Base-by-base conservation (phyloP, 1,140 invertebrate species). In the Sitophilus oryzae region DNA sequence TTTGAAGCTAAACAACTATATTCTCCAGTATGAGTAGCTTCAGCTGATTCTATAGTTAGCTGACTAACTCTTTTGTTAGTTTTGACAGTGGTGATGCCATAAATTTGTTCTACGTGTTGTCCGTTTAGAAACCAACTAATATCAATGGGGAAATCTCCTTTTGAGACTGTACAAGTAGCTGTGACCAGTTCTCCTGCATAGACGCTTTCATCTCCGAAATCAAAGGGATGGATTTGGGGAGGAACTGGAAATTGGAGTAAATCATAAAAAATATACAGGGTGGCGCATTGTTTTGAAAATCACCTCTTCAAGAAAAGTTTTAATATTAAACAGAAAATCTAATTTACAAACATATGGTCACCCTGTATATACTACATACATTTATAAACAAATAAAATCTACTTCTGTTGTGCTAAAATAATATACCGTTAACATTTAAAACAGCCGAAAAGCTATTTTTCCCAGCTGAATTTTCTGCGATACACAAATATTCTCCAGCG, bases 171-270 rank as follows among this genome's bases (percentile, higher is more conserved):
- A 67, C 85, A 87, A 51, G 77, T 76, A 62, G 77, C 73, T 34
- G 76, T 78, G 20, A 79, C 78, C 48, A 79, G 77, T 61, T 86
- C 82, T 23, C 82, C 82, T 50, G 79, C 78, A 69, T 85, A 84
- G 15, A 85, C 75, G 23, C 81, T 77, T 38, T 84, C 80, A 53
- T 85, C 82, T 16, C 83, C 83, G 64, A 88, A 87, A 41, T 77
- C 73, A 69, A 88, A 87, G 44, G 83, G 84, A 73, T 81, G 78
- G 59, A 89, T 82, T 74, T 83, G 79, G 19, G 86, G 85, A 50
- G 82, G 66, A 46, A 81, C 80, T 82, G 66, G n/a, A 73, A 70
- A 53, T 14, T 6, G 34, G 4, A 35, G 36, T 35, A 22, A 14
- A n/a, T n/a, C n/a, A n/a, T n/a, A n/a, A n/a, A n/a, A n/a, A n/a